Base-by-base conservation (phyloP, 2,113 vertebrate species). In the Amia ocellicauda region DNA sequence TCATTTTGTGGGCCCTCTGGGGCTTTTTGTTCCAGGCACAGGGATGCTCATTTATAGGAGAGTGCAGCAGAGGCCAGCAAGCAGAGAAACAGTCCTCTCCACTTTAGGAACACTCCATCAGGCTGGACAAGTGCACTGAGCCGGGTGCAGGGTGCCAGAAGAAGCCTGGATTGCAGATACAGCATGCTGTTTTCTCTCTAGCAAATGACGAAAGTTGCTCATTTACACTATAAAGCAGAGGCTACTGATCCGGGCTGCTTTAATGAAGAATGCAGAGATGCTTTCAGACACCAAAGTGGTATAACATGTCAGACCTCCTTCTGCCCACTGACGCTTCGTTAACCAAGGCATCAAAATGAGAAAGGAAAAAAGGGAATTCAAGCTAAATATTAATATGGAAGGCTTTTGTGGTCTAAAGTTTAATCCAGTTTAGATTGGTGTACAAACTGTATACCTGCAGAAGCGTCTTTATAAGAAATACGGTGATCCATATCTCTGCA, bases 71-170 rank as follows among this genome's bases (percentile, higher is more conserved):
- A 17, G 26, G 23, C 17, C 26, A 9, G 13, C 53, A 29, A 5
- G 9, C n/a, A 29, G 53, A n/a, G 9, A 2, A 24, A 9, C 3
- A 16, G 40, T 24, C 16, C 16, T 26, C 27, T 53, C 51, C 51
- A 27, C 2, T 56, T n/a, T 28, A 31, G 53, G 17, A 10, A n/a
- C 40, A 59, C 31, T 41, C 57, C 40, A 41, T 59, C 57, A 59
- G 57, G 36, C 13, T 36, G 4, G 22, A 20, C 31, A 41, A 13
- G 10, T 20, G 14, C 28, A 7, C 29, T 40, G 29, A 13, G 31
- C 29, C 11, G 56, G 19, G 16, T 7, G 14, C 36, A 42, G 19
- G 2, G 8, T 42, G n/a, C 11, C n/a, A 42, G 16, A 40, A 29
- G 3, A 22, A 14, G 3, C 31, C 40, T 24, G 40, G 36, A 43